A percentile compares a stretch with the other conserved stretches of the same genome.
phyloP scores from a whole-genome alignment of 2,113 vertebrate species.

The Tringa solitaria region DNA sequence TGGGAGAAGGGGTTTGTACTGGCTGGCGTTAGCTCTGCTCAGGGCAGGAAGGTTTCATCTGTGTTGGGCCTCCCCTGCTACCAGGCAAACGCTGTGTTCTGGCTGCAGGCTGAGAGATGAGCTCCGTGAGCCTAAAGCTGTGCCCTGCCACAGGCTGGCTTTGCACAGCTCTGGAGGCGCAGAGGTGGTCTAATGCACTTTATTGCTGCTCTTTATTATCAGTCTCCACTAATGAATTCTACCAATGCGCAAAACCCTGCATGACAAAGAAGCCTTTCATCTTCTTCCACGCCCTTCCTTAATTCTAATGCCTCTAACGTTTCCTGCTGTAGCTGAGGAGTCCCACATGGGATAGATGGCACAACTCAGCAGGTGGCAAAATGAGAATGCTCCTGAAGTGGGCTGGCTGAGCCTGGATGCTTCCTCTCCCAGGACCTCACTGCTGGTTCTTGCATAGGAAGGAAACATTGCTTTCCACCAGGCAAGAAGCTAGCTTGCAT shows the following conservation, averaged over 20 bases:
- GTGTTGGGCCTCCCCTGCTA: not conserved
- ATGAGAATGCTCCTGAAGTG: fast-evolving
- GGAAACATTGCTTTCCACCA: not conserved
- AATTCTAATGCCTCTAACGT: not conserved
- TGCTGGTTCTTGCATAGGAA: not conserved
- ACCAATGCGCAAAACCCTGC: not conserved
- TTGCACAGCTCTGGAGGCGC: not conserved
- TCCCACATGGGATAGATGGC: not conserved
- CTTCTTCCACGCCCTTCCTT: not conserved
- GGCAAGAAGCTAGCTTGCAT: not conserved
- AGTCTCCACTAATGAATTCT: not conserved
- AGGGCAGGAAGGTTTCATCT: not conserved
- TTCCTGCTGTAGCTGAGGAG: not conserved
- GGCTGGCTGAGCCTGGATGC: not conserved
- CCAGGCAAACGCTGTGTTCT: not conserved
- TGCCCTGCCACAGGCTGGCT: not conserved
- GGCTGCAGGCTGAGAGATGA: not conserved
- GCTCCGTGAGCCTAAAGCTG: not conserved
- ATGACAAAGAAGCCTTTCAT: slow-evolving; percentile 11
- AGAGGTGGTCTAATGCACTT: not conserved
- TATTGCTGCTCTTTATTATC: not conserved
- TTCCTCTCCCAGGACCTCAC: not conserved
- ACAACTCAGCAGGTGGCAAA: not conserved
- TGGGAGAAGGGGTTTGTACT: not conserved
- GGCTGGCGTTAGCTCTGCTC: not conserved